Percentiles rank a stretch among this genome's conserved stretches.
These are phyloP conservation scores for Lepidonotus clava DNA, from an alignment of 2,888 invertebrate species.

Conservation along the genomic window DNA sequence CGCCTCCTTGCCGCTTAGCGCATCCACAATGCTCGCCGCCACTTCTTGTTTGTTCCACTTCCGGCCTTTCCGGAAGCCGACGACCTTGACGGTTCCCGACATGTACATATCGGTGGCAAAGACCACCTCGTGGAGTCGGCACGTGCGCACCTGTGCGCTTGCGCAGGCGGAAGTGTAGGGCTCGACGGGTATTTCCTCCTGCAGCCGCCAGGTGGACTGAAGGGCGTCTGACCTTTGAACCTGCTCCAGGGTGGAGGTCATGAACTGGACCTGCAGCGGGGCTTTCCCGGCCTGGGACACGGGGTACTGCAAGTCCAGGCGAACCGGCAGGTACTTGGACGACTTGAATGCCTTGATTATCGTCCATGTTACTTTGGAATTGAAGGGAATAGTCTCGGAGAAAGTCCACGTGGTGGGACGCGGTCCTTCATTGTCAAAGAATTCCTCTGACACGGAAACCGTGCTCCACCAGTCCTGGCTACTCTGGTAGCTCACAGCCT, in stretches of 20 bases:
- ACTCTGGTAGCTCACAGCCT: slow-evolving; percentile 51
- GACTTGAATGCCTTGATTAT: slow-evolving; percentile 55
- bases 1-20: slow-evolving; percentile 44
- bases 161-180: slow-evolving; percentile 55
- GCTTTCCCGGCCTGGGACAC: slow-evolving; percentile 44
- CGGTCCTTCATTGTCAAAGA: slow-evolving; percentile 50
- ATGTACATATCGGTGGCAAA: slow-evolving; percentile 55
- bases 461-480: slow-evolving; percentile 53
- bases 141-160: slow-evolving; percentile 26
- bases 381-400: not conserved
- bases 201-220: slow-evolving; percentile 27
- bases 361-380: slow-evolving; percentile 54
- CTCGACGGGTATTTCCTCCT: not conserved
- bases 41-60: slow-evolving; percentile 47
- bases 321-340: slow-evolving; percentile 26
- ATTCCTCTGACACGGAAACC: slow-evolving; percentile 42
- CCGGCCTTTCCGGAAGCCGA: slow-evolving; percentile 42
- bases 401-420: not conserved
- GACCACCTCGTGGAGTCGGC: slow-evolving; percentile 51
- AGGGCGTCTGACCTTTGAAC: not conserved
- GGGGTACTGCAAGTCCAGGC: slow-evolving; percentile 44
- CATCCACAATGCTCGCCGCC: slow-evolving; percentile 43
- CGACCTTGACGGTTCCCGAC: slow-evolving; percentile 47
- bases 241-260: not conserved
- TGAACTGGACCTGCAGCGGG: slow-evolving; percentile 37